Evolutionary conservation across 2,797 vertebrate species (phyloP).

Genomic region (Pangasius djambal): DNA sequence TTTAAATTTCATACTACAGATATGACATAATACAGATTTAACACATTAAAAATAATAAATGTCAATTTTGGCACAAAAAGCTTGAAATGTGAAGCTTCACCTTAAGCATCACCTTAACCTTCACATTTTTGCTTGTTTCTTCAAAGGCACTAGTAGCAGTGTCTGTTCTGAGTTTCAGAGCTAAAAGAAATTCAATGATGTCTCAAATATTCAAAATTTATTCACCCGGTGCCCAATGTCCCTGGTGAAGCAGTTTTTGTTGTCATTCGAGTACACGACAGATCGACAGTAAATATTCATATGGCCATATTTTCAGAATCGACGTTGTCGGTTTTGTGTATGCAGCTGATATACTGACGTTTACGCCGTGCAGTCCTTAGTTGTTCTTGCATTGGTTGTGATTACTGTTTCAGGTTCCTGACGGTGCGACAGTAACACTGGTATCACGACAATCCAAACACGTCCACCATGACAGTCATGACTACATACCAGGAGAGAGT

Average conservation of each 20-base stretch:
- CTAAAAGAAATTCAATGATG: neutral
- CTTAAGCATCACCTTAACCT: neutral
- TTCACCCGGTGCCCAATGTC: neutral
- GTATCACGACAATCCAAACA: constrained; percentile 95
- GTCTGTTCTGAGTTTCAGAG: neutral
- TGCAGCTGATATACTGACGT: constrained; percentile 1
- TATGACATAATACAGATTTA: neutral
- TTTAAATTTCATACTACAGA: neutral
- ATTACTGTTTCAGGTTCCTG: constrained; percentile 82
- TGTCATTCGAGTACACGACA: neutral
- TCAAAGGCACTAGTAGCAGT: neutral
- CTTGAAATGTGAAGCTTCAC: neutral
- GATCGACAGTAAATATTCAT: neutral
- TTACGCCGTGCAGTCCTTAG: too few species aligned
- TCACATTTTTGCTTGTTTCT: neutral
- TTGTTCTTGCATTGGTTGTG: neutral
- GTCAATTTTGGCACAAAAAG: neutral
- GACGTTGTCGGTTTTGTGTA: neutral
- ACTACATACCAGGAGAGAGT: constrained; percentile 96
- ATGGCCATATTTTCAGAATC: neutral
- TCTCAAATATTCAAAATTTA: neutral
- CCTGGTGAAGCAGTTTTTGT: neutral
- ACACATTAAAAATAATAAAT: neutral
- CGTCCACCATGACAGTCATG: constrained; percentile 92
- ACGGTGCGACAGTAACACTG: constrained; percentile 91